These are phyloP conservation scores for Coregonus ussuriensis DNA, from an alignment of 2,797 vertebrate species.

Conservation along the genomic window DNA sequence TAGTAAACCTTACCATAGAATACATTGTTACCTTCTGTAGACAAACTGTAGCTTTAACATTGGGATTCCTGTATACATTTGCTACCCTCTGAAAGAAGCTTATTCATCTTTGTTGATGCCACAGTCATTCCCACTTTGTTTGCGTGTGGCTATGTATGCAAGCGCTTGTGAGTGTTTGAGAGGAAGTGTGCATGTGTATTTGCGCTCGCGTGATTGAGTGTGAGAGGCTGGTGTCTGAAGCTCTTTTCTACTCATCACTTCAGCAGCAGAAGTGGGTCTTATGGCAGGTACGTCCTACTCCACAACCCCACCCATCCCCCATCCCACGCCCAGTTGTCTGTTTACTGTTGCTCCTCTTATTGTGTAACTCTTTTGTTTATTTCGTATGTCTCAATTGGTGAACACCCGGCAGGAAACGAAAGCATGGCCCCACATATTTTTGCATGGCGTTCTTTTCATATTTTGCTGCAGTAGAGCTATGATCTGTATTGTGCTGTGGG, in stretches of 20 bases:
- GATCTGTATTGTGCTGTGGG: conserved; percentile 16
- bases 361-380: neutral
- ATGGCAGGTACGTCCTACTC: conserved; percentile 49
- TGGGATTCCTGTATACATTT: neutral
- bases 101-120: neutral
- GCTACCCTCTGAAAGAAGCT: neutral
- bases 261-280: conserved; percentile 60
- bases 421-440: conserved; percentile 36
- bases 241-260: conserved; percentile 49
- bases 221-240: conserved; percentile 41
- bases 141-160: conserved; percentile 10
- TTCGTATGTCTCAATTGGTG: conserved; percentile 2
- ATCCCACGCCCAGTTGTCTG: conserved; percentile 24
- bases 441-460: conserved; percentile 27
- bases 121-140: neutral
- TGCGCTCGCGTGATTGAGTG: neutral
- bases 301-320: conserved; percentile 29
- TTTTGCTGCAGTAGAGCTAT: neutral
- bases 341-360: neutral
- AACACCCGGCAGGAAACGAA: conserved; percentile 2
- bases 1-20: neutral
- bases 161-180: conserved; percentile 8
- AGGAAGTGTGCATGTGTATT: neutral
- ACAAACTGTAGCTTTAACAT: neutral
- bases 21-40: neutral